Evolutionary conservation across 2,888 invertebrate species (phyloP), one percentile per base, ranked within the genome.

Genomic region (Alentia gelatinosa): DNA sequence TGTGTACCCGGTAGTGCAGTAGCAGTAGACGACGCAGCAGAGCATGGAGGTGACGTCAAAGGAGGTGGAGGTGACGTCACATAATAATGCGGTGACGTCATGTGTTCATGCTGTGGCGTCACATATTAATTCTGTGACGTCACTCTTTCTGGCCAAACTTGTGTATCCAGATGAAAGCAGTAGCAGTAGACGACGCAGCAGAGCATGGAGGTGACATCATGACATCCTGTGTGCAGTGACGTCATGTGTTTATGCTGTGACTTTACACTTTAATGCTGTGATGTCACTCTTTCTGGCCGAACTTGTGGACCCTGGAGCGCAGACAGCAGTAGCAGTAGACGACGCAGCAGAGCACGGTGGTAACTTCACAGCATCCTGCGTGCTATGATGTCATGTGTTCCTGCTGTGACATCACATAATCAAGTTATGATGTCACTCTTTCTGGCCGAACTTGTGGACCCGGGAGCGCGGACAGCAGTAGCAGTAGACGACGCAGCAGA

Each of bases 181-280:
- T 86, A 86, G 35, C 86, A 86, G 50, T 86, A 86, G 30, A 86
- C 86, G 33, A 86, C 86, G 26, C 86, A 86, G 33, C 86, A 86
- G 42, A 86, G 50, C 9, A 42, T 19, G 47, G 86, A 47, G 86
- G 47, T 33, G 42, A 86, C 0, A n/a, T n/a, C n/a, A n/a, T 30
- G 68, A n/a, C 33, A 30, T 30, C n/a, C 12, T 15, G n/a, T n/a
- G 7, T n/a, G n/a, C n/a, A n/a, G n/a, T n/a, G n/a, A n/a, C n/a
- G n/a, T n/a, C n/a, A n/a, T n/a, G n/a, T n/a, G n/a, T n/a, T n/a
- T n/a, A n/a, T n/a, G n/a, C n/a, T n/a, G n/a, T n/a, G n/a, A n/a
- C n/a, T n/a, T n/a, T n/a, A n/a, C n/a, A n/a, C n/a, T n/a, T n/a
- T n/a, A n/a, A n/a, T n/a, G n/a, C n/a, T n/a, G n/a, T 47, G 56